Base-by-base conservation (phyloP, 2,797 vertebrate genomes). In the Lepilemur ruficaudatus region DNA sequence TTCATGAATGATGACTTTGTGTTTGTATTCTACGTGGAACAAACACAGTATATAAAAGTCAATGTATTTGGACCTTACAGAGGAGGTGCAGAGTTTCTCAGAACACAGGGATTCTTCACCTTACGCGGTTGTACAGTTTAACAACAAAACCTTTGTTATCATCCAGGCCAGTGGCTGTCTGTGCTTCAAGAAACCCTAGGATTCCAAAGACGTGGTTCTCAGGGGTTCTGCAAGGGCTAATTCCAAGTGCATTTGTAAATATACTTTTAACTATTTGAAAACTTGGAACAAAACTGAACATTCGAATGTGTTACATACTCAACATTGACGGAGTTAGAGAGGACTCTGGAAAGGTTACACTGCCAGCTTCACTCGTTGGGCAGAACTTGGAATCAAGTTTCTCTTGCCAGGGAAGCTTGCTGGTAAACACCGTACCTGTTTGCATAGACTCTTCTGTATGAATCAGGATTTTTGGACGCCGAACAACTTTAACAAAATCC, bases 361-460 rank as follows among this genome's bases (percentile, higher is more conserved):
- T 20, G 30, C 70, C 43, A 12, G 35, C 92, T 23, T 65, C 23
- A 5, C 87, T 59, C 38, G 1, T 6, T 10, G 22, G 67, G 7
- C 22, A 7, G 43, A 73, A 35, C 13, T 23, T 35, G 69, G 6
- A 4, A 0, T 23, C 18, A 2, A 0, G 9, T 78, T 43, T 38
- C 63, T 67, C 28, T 90, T 1, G 1, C 32, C 2, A 5, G 4
- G 1, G 30, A 43, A 11, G 35, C 23, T 0, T 0, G 8, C 22
- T 4, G 2, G 1, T 10, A 2, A 5, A 2, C 10, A 0, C 30
- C 4, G 13, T 32, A n/a, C 25, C 78, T 23, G 0, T 12, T 0
- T 43, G 46, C 4, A 0, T n/a, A 0, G 30, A 3, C 50, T 30
- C 80, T 84, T 32, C 61, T 17, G 1, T 4, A 5, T 15, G 3